Evolutionary conservation across 1,140 invertebrate species (phyloP).

Genomic region (Brachionus sp.): DNA sequence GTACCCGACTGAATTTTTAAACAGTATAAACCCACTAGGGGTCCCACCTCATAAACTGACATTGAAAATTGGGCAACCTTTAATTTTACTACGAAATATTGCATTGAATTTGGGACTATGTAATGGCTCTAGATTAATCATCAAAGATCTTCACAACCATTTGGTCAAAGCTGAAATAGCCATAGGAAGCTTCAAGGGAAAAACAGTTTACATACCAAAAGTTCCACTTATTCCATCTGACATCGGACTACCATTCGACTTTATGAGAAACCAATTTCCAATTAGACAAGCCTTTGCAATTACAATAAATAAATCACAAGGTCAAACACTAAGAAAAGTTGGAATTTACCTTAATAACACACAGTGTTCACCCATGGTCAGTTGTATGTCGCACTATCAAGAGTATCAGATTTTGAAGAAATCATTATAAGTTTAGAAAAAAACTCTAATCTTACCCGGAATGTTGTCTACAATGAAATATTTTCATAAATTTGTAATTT

Average conservation of each 20-base stretch:
- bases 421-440: background rate
- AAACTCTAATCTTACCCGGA: background rate
- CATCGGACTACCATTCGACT: conserved; percentile 52
- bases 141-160: conserved; percentile 48
- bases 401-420: conserved; percentile 41
- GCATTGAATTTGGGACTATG: background rate
- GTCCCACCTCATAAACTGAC: conserved; percentile 55
- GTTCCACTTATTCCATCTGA: conserved; percentile 49
- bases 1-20: conserved; percentile 56
- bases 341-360: conserved; percentile 48
- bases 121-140: conserved; percentile 53
- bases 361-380: conserved; percentile 50
- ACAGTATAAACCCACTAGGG: conserved; percentile 52
- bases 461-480: conserved; percentile 11
- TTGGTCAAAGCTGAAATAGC: conserved; percentile 48
- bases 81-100: conserved; percentile 59
- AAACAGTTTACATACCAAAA: conserved; percentile 49
- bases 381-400: conserved; percentile 50
- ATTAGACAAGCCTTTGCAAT: conserved; percentile 54
- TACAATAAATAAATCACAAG: conserved; percentile 52
- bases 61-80: conserved; percentile 53
- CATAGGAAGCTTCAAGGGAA: conserved; percentile 43
- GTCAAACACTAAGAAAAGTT: conserved; percentile 49
- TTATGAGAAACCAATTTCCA: conserved; percentile 62
- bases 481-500: background rate